Base-by-base conservation (phyloP, 2,797 vertebrate species). In the Eulemur rubriventer region DNA sequence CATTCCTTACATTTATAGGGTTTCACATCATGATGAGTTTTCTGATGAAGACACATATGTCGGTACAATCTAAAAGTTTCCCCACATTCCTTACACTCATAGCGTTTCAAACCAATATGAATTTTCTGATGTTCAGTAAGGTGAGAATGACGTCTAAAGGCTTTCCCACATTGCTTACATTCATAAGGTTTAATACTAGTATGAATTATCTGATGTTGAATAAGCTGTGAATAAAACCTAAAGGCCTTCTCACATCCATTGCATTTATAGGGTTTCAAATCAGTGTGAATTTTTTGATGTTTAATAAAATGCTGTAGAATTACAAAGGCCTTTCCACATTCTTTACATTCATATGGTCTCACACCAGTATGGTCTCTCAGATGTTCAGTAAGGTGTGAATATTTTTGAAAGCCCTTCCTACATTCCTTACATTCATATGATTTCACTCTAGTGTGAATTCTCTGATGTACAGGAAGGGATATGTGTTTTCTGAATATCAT, bases 211-310 rank as follows among this genome's bases (percentile, higher is more conserved):
- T 99, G 96, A 24, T 99, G 99, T 91, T 99, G 99, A 0, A 97
- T 73, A 88, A 99, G 97, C 96, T 99, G 99, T 88, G 99, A 99
- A 72, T 99, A 99, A 97, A 99, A 99, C 3, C 98, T 99, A 98
- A 99, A 99, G 73, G 98, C 96, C 97, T 99, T 99, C 96, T 98
- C 91, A 97, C 99, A 99, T 70, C 99, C 97, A 0, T 98, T 83
- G 97, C 99, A 99, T 67, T 95, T 83, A 90, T 97, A 99, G 0
- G 98, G 99, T 35, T 99, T 98, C 92, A 99, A 96, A 1, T 98
- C 98, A 1, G 88, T 97, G 98, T 99, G 99, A 81, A 97, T 98
- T 91, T 99, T 99, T 80, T 98, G 98, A 98, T 99, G 99, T 96
- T 99, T 99, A 13, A 98, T 98, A 98, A 99, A 98, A 11, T 98